Evolutionary conservation across 2,113 vertebrate genomes (phyloP), one percentile per base, ranked within the genome.

Genomic region (Corythornis madagascariensis): DNA sequence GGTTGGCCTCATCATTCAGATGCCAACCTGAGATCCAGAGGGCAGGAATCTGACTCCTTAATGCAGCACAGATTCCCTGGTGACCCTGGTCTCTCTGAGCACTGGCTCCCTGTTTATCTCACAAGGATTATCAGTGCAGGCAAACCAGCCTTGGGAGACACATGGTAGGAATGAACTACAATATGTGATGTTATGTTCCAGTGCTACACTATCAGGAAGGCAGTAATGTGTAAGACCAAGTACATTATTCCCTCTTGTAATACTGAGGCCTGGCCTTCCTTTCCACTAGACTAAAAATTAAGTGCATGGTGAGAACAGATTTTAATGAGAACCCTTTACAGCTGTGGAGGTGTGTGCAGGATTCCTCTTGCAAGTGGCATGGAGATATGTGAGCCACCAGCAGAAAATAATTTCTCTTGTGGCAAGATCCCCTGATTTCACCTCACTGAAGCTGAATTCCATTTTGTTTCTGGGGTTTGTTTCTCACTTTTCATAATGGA

Each of bases 241-340:
- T 77, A 81, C 16, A 66, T 90, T 81, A 63, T 11, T 69, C 7
- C 33, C 28, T 93, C 45, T 48, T 67, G 33, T n/a, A 92, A 42
- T 21, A 79, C 31, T 74, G 22, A 74, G 73, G 60, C 90, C 53
- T 2, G 12, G 10, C 69, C 25, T 31, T 77, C 25, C 61, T 83
- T 66, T 76, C 70, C 74, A 74, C 47, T 81, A 67, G 25, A 72
- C 43, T 90, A 88, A 93, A 86, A 86, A 77, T 63, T 59, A 90
- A 92, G 90, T 56, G 29, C 61, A 83, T 52, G 13, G 17, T 64
- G 52, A 81, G n/a, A 65, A 29, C 38, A 70, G 42, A 33, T 38
- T 78, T 90, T 92, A 79, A 76, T 59, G 7, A 66, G 31, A 76
- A 42, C 28, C 28, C 25, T 91, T 88, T 74, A 45, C 2, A 18